Evolutionary conservation across 1,140 invertebrate species (phyloP).

Genomic region (Pogonognathellus flavescens): DNA sequence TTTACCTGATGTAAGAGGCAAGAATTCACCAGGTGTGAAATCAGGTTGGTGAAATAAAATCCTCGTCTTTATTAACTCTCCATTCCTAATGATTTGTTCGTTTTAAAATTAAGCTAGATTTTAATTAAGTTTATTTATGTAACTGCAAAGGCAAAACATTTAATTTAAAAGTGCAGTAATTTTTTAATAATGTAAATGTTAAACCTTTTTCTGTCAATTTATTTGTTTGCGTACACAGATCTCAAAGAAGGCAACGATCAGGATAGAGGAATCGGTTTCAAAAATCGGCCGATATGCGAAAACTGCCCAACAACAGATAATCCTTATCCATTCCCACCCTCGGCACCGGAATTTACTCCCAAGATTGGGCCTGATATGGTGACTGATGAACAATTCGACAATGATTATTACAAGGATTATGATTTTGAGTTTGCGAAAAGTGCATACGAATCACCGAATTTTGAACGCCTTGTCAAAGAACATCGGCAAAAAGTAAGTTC

Average conservation of each 20-base stretch:
- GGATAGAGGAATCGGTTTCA: background rate
- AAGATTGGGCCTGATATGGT: background rate
- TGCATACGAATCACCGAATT: background rate
- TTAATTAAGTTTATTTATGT: too few species aligned
- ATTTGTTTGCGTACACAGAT: too few species aligned
- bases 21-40: too few species aligned
- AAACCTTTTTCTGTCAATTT: background rate
- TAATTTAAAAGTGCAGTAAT: too few species aligned
- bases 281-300: background rate
- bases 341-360: background rate
- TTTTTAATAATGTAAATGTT: too few species aligned
- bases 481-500: background rate
- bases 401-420: background rate
- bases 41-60: too few species aligned
- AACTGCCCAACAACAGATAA: background rate
- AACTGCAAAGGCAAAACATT: too few species aligned
- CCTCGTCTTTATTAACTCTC: too few species aligned
- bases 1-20: too few species aligned
- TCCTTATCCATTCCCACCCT: background rate
- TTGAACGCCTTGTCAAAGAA: background rate
- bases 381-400: background rate
- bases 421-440: background rate
- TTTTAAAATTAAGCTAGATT: too few species aligned
- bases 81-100: too few species aligned
- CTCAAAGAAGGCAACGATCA: background rate